phyloP scores from a whole-genome alignment of 2,113 vertebrate genomes.

The Varanus salvator region DNA sequence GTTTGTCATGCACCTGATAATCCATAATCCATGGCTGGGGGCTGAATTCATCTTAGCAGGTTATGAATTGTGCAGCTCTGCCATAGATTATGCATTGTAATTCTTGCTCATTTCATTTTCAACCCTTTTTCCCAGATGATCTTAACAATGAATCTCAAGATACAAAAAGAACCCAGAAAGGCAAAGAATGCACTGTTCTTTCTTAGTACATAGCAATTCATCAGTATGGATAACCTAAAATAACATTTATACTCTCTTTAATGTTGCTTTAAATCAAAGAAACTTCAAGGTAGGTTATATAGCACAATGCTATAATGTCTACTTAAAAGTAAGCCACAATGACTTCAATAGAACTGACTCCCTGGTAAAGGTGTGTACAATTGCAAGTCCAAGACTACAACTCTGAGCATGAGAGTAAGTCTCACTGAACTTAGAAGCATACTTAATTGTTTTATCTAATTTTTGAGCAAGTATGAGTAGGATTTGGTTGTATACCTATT shows the following conservation, averaged over 20 bases:
- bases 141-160: background rate
- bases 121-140: background rate
- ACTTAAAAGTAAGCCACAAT: background rate
- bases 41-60: background rate
- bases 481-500: background rate
- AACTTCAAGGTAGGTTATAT: background rate
- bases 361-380: background rate
- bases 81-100: background rate
- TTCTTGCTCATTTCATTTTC: conserved; percentile 1
- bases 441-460: background rate
- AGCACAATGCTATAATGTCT: background rate
- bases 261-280: conserved; percentile 5
- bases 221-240: background rate
- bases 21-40: background rate
- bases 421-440: background rate
- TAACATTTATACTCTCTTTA: background rate
- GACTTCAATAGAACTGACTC: background rate
- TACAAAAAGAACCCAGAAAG: background rate
- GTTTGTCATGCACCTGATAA: background rate
- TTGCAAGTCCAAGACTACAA: background rate
- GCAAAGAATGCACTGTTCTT: background rate
- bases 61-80: background rate
- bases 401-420: background rate
- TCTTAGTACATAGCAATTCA: conserved; percentile 16
- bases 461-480: background rate